phyloP scores from a whole-genome alignment of 2,797 vertebrate genomes.

The Cossypha polioptera region DNA sequence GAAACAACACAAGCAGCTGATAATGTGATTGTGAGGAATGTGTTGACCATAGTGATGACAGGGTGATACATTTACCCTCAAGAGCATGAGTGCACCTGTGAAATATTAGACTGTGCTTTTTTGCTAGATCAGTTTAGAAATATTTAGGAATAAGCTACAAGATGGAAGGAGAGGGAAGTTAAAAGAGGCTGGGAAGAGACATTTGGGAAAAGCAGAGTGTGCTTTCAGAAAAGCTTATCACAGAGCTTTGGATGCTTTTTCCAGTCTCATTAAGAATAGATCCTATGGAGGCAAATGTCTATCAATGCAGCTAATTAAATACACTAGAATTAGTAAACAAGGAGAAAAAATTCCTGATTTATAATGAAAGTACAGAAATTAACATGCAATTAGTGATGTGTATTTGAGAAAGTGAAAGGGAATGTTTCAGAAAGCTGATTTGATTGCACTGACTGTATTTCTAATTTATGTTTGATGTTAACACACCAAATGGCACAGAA shows the following conservation, averaged over 20 bases:
- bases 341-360: not conserved
- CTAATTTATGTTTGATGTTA: constrained; percentile 18
- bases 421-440: not conserved
- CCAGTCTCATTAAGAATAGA: not conserved
- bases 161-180: not conserved
- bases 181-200: constrained; percentile 5
- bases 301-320: not conserved
- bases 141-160: not conserved
- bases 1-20: constrained; percentile 60
- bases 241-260: not conserved
- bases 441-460: not conserved
- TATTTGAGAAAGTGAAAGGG: not conserved
- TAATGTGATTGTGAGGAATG: constrained; percentile 63
- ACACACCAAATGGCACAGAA: not conserved
- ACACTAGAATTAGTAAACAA: not conserved
- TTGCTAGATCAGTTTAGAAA: constrained; percentile 17
- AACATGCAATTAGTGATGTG: not conserved
- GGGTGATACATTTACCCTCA: constrained; percentile 32
- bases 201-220: not conserved
- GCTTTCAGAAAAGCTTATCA: not conserved
- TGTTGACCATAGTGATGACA: constrained; percentile 60
- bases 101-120: constrained; percentile 36
- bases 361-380: constrained; percentile 1
- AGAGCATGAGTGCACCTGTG: constrained; percentile 28
- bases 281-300: not conserved